Conservation (phyloP, 2,113 vertebrate species). For the Neoarius graeffei region DNA sequence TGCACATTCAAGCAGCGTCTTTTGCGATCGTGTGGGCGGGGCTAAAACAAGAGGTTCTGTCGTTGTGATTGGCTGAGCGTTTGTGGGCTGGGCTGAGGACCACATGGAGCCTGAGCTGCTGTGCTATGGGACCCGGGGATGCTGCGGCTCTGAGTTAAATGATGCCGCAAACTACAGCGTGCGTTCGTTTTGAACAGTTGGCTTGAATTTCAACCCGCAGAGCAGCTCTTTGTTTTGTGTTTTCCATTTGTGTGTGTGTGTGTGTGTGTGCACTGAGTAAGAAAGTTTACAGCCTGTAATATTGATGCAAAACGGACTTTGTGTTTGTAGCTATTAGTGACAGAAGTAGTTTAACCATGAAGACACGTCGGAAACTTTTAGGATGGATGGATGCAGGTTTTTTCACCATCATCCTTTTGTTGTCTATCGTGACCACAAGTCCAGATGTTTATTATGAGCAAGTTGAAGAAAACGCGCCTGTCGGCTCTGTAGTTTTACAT, state of each 20-base stretch:
- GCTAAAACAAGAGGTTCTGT: background rate
- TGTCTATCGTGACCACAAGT: constrained; percentile 46
- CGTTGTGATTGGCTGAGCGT: constrained; percentile 37
- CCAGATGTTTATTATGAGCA: constrained; percentile 59
- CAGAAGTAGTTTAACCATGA: constrained; percentile 69
- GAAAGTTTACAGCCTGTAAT: background rate
- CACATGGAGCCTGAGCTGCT: constrained; percentile 51
- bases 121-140: constrained; percentile 45
- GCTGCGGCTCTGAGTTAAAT: constrained; percentile 47
- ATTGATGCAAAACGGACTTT: constrained; percentile 21
- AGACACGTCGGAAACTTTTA: constrained; percentile 46
- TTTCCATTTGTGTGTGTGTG: too few relatives aligned
- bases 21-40: constrained; percentile 55
- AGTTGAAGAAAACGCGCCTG: constrained; percentile 67
- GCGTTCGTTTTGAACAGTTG: constrained; percentile 5
- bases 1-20: constrained; percentile 27
- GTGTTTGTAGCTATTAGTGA: too few relatives aligned
- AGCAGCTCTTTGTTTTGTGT: background rate
- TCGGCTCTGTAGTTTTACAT: constrained; percentile 65
- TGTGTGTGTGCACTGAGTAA: background rate
- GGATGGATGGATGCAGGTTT: constrained; percentile 49
- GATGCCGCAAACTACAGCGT: constrained; percentile 50
- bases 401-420: constrained; percentile 44
- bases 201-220: background rate
- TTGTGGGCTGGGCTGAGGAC: constrained; percentile 51